phyloP scores from a whole-genome alignment of 1,140 invertebrate genomes.

The Camponotus floridanus region DNA sequence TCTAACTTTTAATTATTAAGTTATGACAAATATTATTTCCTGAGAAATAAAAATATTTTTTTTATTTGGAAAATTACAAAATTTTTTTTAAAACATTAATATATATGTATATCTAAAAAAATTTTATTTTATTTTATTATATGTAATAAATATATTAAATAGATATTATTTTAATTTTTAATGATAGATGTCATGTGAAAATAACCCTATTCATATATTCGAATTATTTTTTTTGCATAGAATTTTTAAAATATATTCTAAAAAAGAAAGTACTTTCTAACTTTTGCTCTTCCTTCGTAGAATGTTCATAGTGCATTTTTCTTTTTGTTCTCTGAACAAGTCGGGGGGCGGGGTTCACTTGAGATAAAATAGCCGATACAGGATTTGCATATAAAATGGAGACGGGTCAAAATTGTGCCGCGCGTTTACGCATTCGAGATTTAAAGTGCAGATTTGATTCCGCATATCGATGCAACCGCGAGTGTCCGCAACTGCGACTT shows the following conservation, averaged over 20 bases:
- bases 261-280: neutral
- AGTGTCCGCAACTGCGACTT: neutral
- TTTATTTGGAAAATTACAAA: no score
- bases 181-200: no score
- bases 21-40: neutral
- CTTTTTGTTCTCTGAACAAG: neutral
- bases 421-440: conserved; percentile 5
- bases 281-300: neutral
- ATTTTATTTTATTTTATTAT: no score
- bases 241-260: neutral
- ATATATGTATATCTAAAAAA: no score
- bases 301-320: neutral
- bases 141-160: no score
- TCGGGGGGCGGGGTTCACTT: neutral
- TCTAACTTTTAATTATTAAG: neutral
- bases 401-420: neutral
- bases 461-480: conserved; percentile 20
- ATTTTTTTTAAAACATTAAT: no score
- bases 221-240: no score
- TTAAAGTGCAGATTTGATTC: conserved; percentile 24
- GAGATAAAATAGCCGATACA: neutral
- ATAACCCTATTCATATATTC: no score
- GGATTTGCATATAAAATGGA: conserved; percentile 23
- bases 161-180: no score
- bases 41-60: neutral